Evolutionary conservation across 2,888 invertebrate genomes (phyloP), one percentile per base, ranked within the genome.

Genomic region (Eustalomyia histrio): DNA sequence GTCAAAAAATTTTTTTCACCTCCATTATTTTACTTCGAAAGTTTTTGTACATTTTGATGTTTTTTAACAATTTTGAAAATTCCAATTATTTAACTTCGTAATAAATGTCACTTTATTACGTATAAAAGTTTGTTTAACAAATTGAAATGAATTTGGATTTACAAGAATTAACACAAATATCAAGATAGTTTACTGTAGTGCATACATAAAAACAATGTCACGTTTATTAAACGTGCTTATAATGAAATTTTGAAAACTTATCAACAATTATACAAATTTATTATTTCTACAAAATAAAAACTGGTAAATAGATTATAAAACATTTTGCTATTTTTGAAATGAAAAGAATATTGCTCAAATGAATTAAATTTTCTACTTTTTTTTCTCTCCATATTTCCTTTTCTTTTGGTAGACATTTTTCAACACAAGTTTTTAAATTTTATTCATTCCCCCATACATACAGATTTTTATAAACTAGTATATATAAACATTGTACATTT

Each of bases 141-240:
- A 63, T 63, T 63, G 29, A 29, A 63, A 29, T 63, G n/a, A 3
- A 63, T 47, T 50, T 29, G 29, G 63, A 65, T 65, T 53, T 53
- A 53, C 35, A 14, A 52, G 52, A 52, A 35, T 65, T 52, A 65
- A 35, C 14, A 65, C 65, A 65, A 52, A 33, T 52, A 33, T 18
- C 33, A 53, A 35, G 52, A 65, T 53, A n/a, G n/a, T 35, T 47
- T 47, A 5, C 1, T 47, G 14, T 52, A 35, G 35, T 14, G 35
- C 18, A 65, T 17, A 53, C 35, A 65, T 65, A 35, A 65, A 52
- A 65, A 53, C 33, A 35, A 33, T 65, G 65, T 65, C 50, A 52
- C 35, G 50, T 52, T 65, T 53, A 65, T 52, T 52, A 53, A 52
- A 52, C 47, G 29, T 63, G 50, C 47, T 63, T 17, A n/a, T 5